Evolutionary conservation across 2,888 invertebrate species (phyloP), one percentile per base, ranked within the genome.

Genomic region (Altica lythri): DNA sequence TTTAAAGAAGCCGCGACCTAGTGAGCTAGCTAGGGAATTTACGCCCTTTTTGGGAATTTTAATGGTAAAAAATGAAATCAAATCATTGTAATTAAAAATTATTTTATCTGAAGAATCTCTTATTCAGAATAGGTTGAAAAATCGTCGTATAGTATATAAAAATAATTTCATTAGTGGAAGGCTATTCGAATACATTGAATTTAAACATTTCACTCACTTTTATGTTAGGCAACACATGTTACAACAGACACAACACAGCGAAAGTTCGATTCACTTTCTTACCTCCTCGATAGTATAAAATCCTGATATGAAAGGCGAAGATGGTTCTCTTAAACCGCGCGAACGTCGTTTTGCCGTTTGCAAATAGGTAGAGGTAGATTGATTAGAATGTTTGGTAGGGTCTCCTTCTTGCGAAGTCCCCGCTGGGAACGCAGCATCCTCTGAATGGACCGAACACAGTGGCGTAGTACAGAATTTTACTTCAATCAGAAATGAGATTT

Each of bases 241-340:
- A 55, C 46, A 30, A 25, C n/a, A 29, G 10, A 6, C 40, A 19
- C 25, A 9, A 19, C n/a, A 3, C 1, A 2, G 4, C 22, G 10
- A 10, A 5, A 18, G 12, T 10, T 1, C 10, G 27, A 9, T 32
- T 34, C 14, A 4, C 2, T 14, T 34, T 10, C 4, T 43, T 4
- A 66, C 61, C 70, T 72, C 60, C 55, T 57, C 27, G 13, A 5
- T 2, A 38, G 69, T 37, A 63, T 75, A 68, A 30, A 35, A 46
- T 55, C 75, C 75, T 58, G 50, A 50, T 72, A 46, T 62, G 70
- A 73, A 71, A 71, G 71, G 72, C 72, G 73, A 75, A 74, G 74
- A 75, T 73, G 72, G 73, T 74, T 72, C 73, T 73, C 72, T 68
- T 71, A 69, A 72, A 70, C 71, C 72, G 74, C 74, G 73, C 70